Evolutionary conservation across 2,113 vertebrate genomes (phyloP), one percentile per base, ranked within the genome.

Genomic region (Cyprinodon variegatus): DNA sequence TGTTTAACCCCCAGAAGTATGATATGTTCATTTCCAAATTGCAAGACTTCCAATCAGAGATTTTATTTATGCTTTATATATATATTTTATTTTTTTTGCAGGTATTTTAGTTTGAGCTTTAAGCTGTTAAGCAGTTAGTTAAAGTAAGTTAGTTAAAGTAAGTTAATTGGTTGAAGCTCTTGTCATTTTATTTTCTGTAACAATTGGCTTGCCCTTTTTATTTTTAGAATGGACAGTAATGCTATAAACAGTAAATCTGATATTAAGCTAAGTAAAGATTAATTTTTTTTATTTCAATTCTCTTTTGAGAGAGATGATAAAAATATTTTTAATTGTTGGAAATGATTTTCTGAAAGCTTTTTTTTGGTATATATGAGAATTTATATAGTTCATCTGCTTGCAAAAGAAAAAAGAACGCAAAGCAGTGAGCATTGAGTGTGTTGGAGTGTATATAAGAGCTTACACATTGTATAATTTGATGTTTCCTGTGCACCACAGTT

Each of bases 401-500:
- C 39, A 71, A 74, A 17, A 70, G 65, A 83, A 65, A 82, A 66
- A 10, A 0, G 69, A 0, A 76, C 71, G 76, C 22, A 13, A 66
- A 74, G 84, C 86, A 90, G 78, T 68, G 72, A 74, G 48, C 50
- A 57, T 57, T 40, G 57, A 3, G 70, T 77, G 57, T 68, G 14
- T 76, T 36, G 65, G 41, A 68, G 71, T 77, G 65, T 93, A 89
- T 68, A 87, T 86, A 87, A 82, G 67, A 83, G 53, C 80, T 83
- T 73, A 88, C 87, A 87, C 81, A 0, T 83, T 65, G 64, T 65
- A 72, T 74, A 38, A 86, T 74, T 86, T 85, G 76, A 91, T 85
- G 83, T 93, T 91, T 66, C 92, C 84, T 92, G 82, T 90, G 89
- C 92, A 92, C 88, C 68, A 83, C 90, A 88, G 81, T 81, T 81